Conservation (phyloP, 2,797 vertebrate genomes). For the Oreortyx pictus region DNA sequence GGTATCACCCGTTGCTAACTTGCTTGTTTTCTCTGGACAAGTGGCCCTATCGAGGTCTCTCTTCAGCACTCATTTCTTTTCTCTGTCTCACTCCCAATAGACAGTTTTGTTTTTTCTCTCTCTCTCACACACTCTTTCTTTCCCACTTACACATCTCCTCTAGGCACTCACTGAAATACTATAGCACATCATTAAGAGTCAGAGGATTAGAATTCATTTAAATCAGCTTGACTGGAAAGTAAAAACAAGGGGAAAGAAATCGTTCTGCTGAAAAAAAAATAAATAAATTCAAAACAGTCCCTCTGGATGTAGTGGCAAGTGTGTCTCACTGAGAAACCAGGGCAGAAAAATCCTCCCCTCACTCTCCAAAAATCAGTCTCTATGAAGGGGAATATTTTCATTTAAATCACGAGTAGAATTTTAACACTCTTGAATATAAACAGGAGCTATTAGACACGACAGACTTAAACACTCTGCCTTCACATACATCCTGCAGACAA, state of each 20-base stretch:
- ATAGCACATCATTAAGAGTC: background rate
- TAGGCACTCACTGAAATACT: background rate
- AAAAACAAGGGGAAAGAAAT: background rate
- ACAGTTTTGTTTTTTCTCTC: background rate
- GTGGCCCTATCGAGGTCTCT: background rate
- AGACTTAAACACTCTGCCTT: slow-evolving; percentile 12
- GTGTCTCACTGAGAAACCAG: background rate
- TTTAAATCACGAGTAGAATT: background rate
- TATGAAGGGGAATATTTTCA: background rate
- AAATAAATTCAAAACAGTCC: background rate
- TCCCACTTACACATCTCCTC: background rate
- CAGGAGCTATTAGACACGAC: background rate
- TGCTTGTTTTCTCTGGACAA: background rate
- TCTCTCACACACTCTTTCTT: background rate
- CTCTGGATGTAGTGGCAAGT: background rate
- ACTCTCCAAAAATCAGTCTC: background rate
- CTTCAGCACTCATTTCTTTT: background rate
- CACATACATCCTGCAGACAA: background rate
- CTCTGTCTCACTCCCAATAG: background rate
- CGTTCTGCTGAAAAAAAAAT: background rate
- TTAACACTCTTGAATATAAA: background rate
- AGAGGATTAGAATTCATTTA: background rate
- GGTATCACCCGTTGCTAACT: background rate
- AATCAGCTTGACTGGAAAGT: background rate
- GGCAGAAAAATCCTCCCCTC: background rate